Evolutionary conservation across 2,888 invertebrate species (phyloP).

Genomic region (Tortrix viridana): DNA sequence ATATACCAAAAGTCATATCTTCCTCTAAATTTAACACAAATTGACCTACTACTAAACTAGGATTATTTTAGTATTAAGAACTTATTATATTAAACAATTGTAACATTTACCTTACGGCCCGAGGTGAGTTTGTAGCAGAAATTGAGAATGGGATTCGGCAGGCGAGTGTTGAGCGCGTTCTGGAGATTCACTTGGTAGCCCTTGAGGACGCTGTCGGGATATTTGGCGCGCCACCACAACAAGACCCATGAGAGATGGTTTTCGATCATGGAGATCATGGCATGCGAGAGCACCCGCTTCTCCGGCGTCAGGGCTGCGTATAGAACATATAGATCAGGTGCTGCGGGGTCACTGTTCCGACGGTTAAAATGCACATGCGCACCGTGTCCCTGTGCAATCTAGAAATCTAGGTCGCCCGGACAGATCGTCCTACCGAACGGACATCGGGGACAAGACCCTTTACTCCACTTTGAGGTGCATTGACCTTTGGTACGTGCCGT

Average conservation of each 20-base stretch:
- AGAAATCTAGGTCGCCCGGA: conserved; percentile 48
- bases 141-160: conserved; percentile 94
- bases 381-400: conserved; percentile 45
- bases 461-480: not conserved
- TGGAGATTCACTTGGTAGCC: conserved; percentile 96
- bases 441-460: conserved; percentile 4
- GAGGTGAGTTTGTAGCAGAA: conserved; percentile 95
- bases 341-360: conserved; percentile 36
- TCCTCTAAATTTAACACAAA: no score
- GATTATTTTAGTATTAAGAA: no score
- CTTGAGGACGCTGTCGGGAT: conserved; percentile 94
- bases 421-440: conserved; percentile 1
- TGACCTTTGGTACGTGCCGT: conserved; percentile 4
- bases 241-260: conserved; percentile 97
- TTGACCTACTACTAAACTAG: no score
- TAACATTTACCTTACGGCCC: conserved; percentile 88
- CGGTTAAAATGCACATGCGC: conserved; percentile 67
- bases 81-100: no score
- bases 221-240: conserved; percentile 96
- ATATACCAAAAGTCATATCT: no score
- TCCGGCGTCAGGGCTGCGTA: conserved; percentile 88
- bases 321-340: conserved; percentile 49
- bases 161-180: conserved; percentile 92
- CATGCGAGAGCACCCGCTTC: conserved; percentile 94
- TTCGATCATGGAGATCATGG: conserved; percentile 97